A percentile compares a stretch with the other conserved stretches of the same genome.
Evolutionary conservation across 1,140 invertebrate species (phyloP).

Genomic region (Penaeus japonicus): DNA sequence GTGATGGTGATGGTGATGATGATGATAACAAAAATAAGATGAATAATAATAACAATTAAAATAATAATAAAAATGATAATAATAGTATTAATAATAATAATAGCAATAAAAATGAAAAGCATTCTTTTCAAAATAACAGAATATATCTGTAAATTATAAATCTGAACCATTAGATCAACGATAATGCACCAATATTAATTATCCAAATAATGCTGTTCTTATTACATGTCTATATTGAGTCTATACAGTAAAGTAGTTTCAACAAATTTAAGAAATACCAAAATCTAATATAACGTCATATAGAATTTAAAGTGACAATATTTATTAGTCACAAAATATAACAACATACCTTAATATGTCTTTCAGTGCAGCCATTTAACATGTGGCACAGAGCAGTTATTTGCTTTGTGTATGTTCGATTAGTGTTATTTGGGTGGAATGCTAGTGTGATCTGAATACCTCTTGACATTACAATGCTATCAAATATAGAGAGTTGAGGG

Average conservation of each 20-base stretch:
- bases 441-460: slow-evolving; percentile 37
- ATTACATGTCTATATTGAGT: too few relatives aligned
- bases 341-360: slow-evolving; percentile 38
- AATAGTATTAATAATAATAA: background rate
- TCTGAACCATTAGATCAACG: too few relatives aligned
- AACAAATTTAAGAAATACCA: too few relatives aligned
- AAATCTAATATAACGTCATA: background rate
- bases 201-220: too few relatives aligned
- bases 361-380: slow-evolving; percentile 21
- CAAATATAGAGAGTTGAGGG: slow-evolving; percentile 47
- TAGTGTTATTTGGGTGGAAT: slow-evolving; percentile 13
- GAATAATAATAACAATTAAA: too few relatives aligned
- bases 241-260: too few relatives aligned
- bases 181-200: too few relatives aligned
- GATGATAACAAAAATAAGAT: too few relatives aligned
- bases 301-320: background rate
- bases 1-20: too few relatives aligned
- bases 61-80: too few relatives aligned
- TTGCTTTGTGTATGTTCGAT: slow-evolving; percentile 24
- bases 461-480: slow-evolving; percentile 20
- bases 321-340: background rate
- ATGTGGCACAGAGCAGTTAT: slow-evolving; percentile 27
- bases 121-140: too few relatives aligned
- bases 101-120: background rate
- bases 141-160: too few relatives aligned